These are phyloP conservation scores for Paelopatides confundens DNA, from an alignment of 53 echinoderm and acorn worm genomes.

Conservation along the genomic window DNA sequence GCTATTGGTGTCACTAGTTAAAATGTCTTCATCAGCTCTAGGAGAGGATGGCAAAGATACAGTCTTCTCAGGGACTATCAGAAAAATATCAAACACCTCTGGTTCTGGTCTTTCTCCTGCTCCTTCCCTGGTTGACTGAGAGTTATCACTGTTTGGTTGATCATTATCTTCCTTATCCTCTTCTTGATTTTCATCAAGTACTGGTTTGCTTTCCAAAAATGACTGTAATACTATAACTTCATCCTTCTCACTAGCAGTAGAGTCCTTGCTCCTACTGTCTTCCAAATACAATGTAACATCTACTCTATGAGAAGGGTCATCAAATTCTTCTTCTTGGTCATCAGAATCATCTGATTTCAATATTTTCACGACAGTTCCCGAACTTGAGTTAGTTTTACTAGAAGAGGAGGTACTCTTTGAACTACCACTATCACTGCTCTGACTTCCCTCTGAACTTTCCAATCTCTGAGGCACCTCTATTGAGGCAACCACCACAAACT, in stretches of 20 bases:
- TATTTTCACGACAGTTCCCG: neutral
- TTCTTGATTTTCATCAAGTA: neutral
- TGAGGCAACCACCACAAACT: neutral
- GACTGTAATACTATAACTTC: neutral
- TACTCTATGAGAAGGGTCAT: neutral
- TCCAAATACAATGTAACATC: neutral
- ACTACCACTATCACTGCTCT: constrained; percentile 10
- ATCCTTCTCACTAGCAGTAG: neutral
- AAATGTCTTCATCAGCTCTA: neutral
- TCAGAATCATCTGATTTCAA: neutral
- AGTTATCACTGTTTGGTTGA: too few species aligned
- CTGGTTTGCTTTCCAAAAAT: neutral
- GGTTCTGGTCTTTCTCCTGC: neutral
- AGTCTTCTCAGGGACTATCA: constrained; percentile 34
- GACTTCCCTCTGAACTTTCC: neutral
- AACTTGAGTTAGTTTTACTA: neutral
- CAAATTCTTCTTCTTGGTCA: neutral
- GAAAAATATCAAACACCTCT: constrained; percentile 13
- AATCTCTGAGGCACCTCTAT: neutral
- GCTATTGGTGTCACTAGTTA: constrained; percentile 10
- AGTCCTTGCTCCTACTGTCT: neutral
- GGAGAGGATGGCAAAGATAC: constrained; percentile 7
- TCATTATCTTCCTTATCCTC: neutral
- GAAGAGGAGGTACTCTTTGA: constrained; percentile 15
- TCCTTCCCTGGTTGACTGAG: neutral